Percentiles rank a stretch among this genome's conserved stretches.
phyloP scores from a whole-genome alignment of 2,797 vertebrate genomes.

The Glyptemys insculpta region DNA sequence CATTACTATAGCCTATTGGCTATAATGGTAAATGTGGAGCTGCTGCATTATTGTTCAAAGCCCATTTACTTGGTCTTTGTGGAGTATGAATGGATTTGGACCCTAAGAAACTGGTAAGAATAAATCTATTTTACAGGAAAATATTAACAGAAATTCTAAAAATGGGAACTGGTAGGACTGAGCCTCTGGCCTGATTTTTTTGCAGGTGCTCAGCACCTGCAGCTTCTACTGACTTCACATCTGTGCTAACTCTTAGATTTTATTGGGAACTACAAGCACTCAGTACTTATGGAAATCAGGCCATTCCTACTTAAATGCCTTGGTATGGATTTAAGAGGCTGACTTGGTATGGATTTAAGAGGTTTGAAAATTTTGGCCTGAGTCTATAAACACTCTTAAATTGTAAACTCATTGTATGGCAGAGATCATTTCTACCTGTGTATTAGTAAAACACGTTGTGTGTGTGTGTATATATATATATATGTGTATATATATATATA shows the following conservation, averaged over 20 bases:
- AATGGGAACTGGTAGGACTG: not conserved
- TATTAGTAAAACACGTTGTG: not conserved
- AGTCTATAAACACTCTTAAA: not conserved
- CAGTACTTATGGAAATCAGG: not conserved
- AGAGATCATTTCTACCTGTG: not conserved
- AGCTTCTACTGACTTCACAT: too few species aligned
- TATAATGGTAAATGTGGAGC: not conserved
- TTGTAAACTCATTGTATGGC: not conserved
- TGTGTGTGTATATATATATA: too few species aligned
- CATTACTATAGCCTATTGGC: not conserved
- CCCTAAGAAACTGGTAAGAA: not conserved
- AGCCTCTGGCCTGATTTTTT: not conserved
- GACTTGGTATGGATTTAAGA: not conserved
- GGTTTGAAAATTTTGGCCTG: not conserved
- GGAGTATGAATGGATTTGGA: not conserved
- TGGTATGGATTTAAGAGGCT: not conserved
- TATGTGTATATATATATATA: too few species aligned
- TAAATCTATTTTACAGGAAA: not conserved
- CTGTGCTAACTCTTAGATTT: too few species aligned
- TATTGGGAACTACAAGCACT: too few species aligned
- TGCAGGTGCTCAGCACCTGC: too few species aligned
- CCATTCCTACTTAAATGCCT: not conserved
- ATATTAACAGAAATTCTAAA: not conserved
- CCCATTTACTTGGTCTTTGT: not conserved
- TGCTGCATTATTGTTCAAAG: not conserved